These are phyloP conservation scores for Marasmarcha lunaedactyla DNA, from an alignment of 2,888 invertebrate genomes.

Conservation along the genomic window DNA sequence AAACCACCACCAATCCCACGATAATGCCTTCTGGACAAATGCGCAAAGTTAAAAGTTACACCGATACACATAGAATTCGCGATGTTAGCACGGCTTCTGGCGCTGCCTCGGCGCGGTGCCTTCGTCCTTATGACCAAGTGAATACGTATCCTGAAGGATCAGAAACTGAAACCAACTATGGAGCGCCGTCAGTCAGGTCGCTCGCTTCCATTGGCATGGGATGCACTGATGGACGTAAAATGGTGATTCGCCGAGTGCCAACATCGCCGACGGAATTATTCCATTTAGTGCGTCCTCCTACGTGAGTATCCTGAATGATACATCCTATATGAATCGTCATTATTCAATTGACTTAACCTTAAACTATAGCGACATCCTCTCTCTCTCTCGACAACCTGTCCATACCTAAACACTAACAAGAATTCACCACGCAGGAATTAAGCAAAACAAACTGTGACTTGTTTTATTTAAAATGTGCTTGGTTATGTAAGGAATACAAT, in stretches of 20 bases:
- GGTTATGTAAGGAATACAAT: no score
- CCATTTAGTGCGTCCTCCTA: conserved; percentile 86
- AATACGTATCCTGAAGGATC: conserved; percentile 66
- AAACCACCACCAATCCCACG: conserved; percentile 37
- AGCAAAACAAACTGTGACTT: no score
- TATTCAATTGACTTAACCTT: conserved; percentile 55
- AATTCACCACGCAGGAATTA: no score
- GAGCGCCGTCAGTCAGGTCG: conserved; percentile 79
- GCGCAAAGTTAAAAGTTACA: conserved; percentile 65
- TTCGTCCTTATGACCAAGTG: conserved; percentile 61
- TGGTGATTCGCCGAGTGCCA: conserved; percentile 86
- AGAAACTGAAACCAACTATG: conserved; percentile 74
- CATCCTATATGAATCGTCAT: conserved; percentile 50
- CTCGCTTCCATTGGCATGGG: conserved; percentile 90
- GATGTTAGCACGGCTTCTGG: conserved; percentile 55
- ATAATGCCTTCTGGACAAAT: conserved; percentile 61
- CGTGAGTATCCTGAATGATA: conserved; percentile 73
- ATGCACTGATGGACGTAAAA: conserved; percentile 87
- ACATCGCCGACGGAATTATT: conserved; percentile 88
- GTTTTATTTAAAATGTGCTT: no score
- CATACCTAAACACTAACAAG: neutral
- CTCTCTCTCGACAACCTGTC: conserved; percentile 2
- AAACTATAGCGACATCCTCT: conserved; percentile 17
- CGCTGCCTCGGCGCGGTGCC: conserved; percentile 56
- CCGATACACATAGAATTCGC: conserved; percentile 58